These are phyloP conservation scores for Choloepus hoffmanni DNA, from an alignment of 2,113 vertebrate species.

Conservation along the genomic window DNA sequence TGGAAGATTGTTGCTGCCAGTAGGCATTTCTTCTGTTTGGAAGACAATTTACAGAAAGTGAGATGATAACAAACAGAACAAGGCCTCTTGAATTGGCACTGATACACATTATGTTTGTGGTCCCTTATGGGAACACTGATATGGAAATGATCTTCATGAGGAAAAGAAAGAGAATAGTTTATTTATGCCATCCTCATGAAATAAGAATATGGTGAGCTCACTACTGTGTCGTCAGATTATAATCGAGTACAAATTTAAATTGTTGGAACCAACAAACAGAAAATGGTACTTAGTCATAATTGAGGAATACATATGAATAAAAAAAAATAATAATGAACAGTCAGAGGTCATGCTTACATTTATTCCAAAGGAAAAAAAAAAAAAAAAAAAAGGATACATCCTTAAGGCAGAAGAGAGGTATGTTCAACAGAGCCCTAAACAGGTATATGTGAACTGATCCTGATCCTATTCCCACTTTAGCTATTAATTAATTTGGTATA, in stretches of 20 bases:
- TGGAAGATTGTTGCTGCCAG: neutral
- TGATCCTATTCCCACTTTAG: neutral
- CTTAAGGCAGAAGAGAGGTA: neutral
- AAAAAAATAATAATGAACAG: neutral
- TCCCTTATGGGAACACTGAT: neutral
- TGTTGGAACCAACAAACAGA: neutral
- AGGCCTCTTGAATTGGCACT: neutral
- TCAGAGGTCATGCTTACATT: neutral
- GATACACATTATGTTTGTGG: neutral
- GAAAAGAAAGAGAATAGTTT: slow-evolving; percentile 1
- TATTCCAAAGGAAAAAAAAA: neutral
- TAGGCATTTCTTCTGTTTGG: slow-evolving; percentile 47
- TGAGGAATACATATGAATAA: neutral
- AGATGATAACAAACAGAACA: slow-evolving; percentile 54
- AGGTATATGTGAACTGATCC: neutral
- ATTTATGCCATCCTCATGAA: neutral
- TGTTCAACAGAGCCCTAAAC: neutral
- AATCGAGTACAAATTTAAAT: neutral
- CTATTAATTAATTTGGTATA: neutral
- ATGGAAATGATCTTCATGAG: neutral
- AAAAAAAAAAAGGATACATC: neutral
- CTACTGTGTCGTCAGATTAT: slow-evolving; percentile 31
- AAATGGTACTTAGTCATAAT: neutral
- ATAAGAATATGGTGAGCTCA: slow-evolving; percentile 45
- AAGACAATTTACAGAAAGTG: slow-evolving; percentile 57